Evolutionary conservation across 2,888 invertebrate genomes (phyloP), one percentile per base, ranked within the genome.

Genomic region (Pocota personata): DNA sequence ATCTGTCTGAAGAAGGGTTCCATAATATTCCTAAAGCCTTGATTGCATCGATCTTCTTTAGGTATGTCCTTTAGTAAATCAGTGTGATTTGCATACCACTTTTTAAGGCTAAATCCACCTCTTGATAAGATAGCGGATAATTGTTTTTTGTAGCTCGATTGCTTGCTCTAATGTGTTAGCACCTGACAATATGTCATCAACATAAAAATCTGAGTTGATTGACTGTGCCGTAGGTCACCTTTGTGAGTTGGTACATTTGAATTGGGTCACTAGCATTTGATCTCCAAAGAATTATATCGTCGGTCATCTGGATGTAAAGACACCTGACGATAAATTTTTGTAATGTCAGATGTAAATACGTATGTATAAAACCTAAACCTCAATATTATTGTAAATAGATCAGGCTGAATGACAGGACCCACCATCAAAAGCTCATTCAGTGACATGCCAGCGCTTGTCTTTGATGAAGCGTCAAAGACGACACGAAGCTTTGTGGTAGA

Each of bases 231-330:
- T 80, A 83, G 1, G 82, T 62, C 1, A 80, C 72, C 10, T 71
- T 82, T 27, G 69, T 52, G 30, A 87, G 27, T 43, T 72, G 48
- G 21, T 55, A 80, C 37, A 78, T 50, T 6, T 60, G 14, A 82
- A 52, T 37, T 64, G 64, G 52, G 2, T 75, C 77, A 43, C 35
- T 66, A 12, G 48, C 37, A 4, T 75, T 58, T 8, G 62, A 32
- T 46, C 76, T 58, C 87, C 88, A 87, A 14, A 84, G 16, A 58
- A n/a, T n/a, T n/a, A n/a, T n/a, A n/a, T n/a, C n/a, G n/a, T n/a
- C n/a, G n/a, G n/a, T n/a, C n/a, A n/a, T n/a, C n/a, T n/a, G n/a
- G n/a, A 88, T 69, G 4, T 73, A 76, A 14, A 79, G 80, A 48
- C 43, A 82, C 19, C 73, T 82, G 84, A 27, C 78, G 50, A 52